phyloP scores from a whole-genome alignment of 1,140 invertebrate genomes.

The Lethocerus indicus region DNA sequence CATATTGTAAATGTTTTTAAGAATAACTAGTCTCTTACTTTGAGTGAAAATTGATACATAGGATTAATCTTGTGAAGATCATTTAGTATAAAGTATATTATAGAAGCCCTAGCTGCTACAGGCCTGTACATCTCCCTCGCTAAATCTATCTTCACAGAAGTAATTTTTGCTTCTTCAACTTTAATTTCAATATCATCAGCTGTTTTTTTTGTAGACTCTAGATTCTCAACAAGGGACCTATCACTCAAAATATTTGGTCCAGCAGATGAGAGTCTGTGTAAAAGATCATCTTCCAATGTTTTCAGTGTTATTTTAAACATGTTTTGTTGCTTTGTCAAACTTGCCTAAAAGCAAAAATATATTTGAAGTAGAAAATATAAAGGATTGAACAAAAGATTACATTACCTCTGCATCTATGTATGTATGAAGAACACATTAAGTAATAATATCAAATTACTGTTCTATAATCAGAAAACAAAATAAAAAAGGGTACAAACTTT shows the following conservation, averaged over 20 bases:
- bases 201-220: constrained; percentile 86
- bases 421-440: no score
- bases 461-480: no score
- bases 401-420: no score
- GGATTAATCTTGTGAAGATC: constrained; percentile 87
- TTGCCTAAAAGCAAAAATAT: constrained; percentile 27
- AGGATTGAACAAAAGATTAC: background rate
- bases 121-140: constrained; percentile 77
- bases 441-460: no score
- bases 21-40: constrained; percentile 28
- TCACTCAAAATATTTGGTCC: constrained; percentile 83
- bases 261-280: constrained; percentile 71
- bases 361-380: background rate
- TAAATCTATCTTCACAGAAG: constrained; percentile 73
- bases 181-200: constrained; percentile 81
- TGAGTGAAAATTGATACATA: constrained; percentile 92
- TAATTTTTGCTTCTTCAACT: constrained; percentile 65
- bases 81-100: constrained; percentile 89
- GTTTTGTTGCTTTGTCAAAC: constrained; percentile 83
- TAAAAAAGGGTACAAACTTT: no score
- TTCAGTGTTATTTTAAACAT: constrained; percentile 89
- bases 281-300: constrained; percentile 71
- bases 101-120: constrained; percentile 68
- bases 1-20: no score
- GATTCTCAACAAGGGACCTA: constrained; percentile 74